These are phyloP conservation scores for Fistularia tabacaria DNA, from an alignment of 2,797 vertebrate genomes.

Conservation along the genomic window DNA sequence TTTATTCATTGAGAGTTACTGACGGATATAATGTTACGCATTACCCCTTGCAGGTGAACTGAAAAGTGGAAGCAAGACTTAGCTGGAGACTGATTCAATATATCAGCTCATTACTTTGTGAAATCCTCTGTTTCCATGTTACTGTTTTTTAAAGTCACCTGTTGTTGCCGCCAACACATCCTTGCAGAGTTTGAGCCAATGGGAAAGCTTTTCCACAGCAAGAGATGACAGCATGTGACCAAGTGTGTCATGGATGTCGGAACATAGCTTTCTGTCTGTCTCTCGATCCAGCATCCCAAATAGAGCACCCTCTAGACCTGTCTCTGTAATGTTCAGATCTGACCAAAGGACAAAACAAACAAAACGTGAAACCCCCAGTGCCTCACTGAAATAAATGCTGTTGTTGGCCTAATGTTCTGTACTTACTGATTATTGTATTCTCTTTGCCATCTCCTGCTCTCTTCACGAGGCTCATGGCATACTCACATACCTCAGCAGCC, in stretches of 20 bases:
- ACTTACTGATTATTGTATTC: conserved; percentile 81
- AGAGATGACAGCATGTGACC: conserved; percentile 98
- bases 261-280: conserved; percentile 93
- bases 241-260: conserved; percentile 96
- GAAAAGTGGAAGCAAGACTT: too few species aligned
- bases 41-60: neutral
- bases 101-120: too few species aligned
- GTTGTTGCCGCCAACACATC: conserved; percentile 96
- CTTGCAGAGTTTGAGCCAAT: conserved; percentile 98
- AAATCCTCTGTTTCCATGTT: too few species aligned
- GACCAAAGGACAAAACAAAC: conserved; percentile 14
- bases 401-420: neutral
- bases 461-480: conserved; percentile 93
- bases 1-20: neutral
- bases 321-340: conserved; percentile 95
- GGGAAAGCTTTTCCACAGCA: conserved; percentile 94
- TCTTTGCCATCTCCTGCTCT: conserved; percentile 85
- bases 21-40: neutral
- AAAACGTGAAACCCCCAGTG: neutral
- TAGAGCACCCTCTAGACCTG: conserved; percentile 92
- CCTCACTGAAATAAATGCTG: conserved; percentile 3
- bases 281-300: conserved; percentile 98
- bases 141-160: conserved; percentile 72
- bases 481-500: conserved; percentile 95
- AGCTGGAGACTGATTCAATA: too few species aligned